Evolutionary conservation across 2,797 vertebrate species (phyloP).

Genomic region (Sebastes taczanowskii): DNA sequence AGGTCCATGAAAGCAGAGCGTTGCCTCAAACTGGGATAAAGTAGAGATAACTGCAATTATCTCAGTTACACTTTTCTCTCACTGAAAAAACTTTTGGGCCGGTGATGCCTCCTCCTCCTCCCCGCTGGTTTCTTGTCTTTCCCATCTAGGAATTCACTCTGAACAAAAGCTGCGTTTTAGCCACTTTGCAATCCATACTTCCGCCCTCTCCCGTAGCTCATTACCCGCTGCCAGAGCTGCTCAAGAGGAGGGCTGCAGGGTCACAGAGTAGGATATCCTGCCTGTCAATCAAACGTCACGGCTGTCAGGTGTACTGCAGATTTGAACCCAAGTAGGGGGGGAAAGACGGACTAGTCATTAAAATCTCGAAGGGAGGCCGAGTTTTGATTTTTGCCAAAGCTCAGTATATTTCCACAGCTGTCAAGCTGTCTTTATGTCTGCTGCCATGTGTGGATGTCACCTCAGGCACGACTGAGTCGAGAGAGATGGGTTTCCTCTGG

Average conservation of each 20-base stretch:
- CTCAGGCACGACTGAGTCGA: slow-evolving; percentile 54
- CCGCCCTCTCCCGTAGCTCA: slow-evolving; percentile 53
- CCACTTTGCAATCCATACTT: slow-evolving; percentile 57
- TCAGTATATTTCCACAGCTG: slow-evolving; percentile 70
- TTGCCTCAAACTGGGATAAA: slow-evolving; percentile 40
- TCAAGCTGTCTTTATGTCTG: slow-evolving; percentile 66
- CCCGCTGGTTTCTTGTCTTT: slow-evolving; percentile 41
- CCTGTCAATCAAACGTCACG: slow-evolving; percentile 79
- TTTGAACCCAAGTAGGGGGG: slow-evolving; percentile 43
- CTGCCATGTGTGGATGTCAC: slow-evolving; percentile 62
- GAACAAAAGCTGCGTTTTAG: slow-evolving; percentile 50
- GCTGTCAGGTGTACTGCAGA: slow-evolving; percentile 65
- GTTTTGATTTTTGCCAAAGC: slow-evolving; percentile 63
- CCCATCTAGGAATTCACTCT: slow-evolving; percentile 48
- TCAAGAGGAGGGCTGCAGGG: slow-evolving; percentile 65
- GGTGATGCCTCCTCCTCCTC: not conserved
- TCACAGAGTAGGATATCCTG: slow-evolving; percentile 78
- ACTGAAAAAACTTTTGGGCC: not conserved
- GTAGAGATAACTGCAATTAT: slow-evolving; percentile 40
- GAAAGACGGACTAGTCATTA: slow-evolving; percentile 70
- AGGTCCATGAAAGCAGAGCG: slow-evolving; percentile 5
- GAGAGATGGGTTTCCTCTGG: slow-evolving; percentile 46
- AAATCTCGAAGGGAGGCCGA: slow-evolving; percentile 66
- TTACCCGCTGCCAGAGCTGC: slow-evolving; percentile 61
- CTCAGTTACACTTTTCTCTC: slow-evolving; percentile 6